Conservation (phyloP, 2,888 invertebrate species). For the Portevinia maculata region DNA sequence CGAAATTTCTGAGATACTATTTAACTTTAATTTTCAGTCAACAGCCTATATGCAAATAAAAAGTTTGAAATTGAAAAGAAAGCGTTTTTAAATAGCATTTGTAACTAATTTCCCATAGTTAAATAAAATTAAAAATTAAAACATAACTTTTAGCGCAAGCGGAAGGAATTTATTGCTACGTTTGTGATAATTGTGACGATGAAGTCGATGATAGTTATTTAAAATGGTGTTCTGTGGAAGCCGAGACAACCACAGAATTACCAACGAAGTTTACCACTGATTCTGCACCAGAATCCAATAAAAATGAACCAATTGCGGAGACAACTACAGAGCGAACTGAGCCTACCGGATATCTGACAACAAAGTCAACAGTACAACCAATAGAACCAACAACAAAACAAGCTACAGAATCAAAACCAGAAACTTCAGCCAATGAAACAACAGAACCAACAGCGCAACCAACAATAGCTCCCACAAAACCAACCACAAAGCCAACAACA, state of each 20-base stretch:
- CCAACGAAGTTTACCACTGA: no score
- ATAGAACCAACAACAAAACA: neutral
- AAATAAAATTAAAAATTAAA: neutral
- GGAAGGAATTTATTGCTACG: slow-evolving; percentile 26
- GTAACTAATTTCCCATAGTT: neutral
- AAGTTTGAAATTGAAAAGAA: no score
- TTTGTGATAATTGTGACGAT: slow-evolving; percentile 28
- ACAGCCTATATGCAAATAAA: no score
- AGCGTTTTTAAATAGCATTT: no score
- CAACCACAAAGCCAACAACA: neutral
- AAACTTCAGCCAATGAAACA: neutral
- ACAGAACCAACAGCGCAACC: neutral
- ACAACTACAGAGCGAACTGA: neutral
- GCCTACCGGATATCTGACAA: neutral
- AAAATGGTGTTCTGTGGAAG: slow-evolving; percentile 5
- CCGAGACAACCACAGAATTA: neutral
- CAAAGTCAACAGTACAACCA: neutral
- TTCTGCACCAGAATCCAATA: neutral
- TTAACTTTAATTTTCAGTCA: no score
- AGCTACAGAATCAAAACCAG: no score
- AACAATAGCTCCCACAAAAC: neutral
- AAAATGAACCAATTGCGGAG: neutral
- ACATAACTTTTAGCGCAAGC: slow-evolving; percentile 6
- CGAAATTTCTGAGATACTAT: no score
- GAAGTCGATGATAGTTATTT: neutral